Base-by-base conservation (phyloP, 2,797 vertebrate genomes). In the Acanthornis magna region DNA sequence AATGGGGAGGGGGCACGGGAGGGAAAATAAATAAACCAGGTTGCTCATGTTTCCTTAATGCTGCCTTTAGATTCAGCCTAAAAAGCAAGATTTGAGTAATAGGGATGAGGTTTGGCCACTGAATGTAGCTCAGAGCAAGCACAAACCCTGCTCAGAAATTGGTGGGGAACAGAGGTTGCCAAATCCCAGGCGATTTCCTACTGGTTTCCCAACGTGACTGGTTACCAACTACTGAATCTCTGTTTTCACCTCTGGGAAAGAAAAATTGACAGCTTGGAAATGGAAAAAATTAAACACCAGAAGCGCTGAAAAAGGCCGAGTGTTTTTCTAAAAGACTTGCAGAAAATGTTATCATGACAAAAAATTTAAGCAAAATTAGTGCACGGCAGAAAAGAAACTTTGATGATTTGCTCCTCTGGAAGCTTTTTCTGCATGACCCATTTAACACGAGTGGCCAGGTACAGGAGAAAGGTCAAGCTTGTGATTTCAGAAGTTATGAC, bases 11-110 rank as follows among this genome's bases (percentile, higher is more conserved):
- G 73, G 81, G 36, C 71, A 78, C 27, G 11, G 70, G 45, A 73
- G 82, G 83, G 68, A 48, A 89, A 45, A 48, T 48, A 88, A 95
- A 94, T 58, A 95, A 82, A 85, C 34, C 63, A 66, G 88, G 40
- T 16, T 80, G 23, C 34, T 92, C 51, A 0, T 17, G 76, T 89
- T 91, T 84, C 80, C 81, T 42, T 30, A 48, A 38, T 0, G 5
- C 45, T 45, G 81, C 43, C 61, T 91, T 78, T 19, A 78, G 38
- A 40, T 53, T 21, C 38, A 73, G 58, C 63, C 73, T 61, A 34
- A 92, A 91, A 92, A n/a, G 54, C 51, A 55, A 47, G 71, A 63
- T 23, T 43, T 5, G 3, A 62, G 85, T 17, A 54, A 23, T 0
- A 34, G 57, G 60, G 68, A 27, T 54, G 85, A 9, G 4, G 45